These are phyloP conservation scores for Spodoptera frugiperda DNA, from an alignment of 1,140 invertebrate species.

Conservation along the genomic window DNA sequence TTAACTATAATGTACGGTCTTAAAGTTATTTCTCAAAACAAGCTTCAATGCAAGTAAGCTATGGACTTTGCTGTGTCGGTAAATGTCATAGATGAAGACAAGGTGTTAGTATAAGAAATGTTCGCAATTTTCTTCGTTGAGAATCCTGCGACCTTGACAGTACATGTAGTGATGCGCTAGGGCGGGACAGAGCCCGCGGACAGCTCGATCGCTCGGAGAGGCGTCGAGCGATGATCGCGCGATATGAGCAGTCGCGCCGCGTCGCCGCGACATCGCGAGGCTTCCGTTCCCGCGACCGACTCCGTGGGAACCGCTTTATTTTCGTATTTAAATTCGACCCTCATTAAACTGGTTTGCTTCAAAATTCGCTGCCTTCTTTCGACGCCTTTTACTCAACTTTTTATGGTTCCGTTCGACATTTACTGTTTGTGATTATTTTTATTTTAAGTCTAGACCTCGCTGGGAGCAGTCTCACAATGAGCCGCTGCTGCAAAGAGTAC, in stretches of 20 bases:
- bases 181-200: neutral
- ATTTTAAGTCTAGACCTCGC: conserved; percentile 72
- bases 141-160: neutral
- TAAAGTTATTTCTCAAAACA: neutral
- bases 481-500: conserved; percentile 63
- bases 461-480: conserved; percentile 66
- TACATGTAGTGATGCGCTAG: conserved; percentile 10
- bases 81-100: neutral
- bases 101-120: neutral
- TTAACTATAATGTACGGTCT: neutral
- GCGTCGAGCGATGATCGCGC: conserved; percentile 68
- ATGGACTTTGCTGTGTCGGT: too few relatives aligned
- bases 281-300: conserved; percentile 84
- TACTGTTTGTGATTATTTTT: conserved; percentile 79
- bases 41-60: neutral
- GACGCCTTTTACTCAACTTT: conserved; percentile 86
- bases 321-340: conserved; percentile 85
- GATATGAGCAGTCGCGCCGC: conserved; percentile 66
- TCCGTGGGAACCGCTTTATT: conserved; percentile 85
- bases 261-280: conserved; percentile 73
- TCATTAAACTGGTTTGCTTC: conserved; percentile 85
- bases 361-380: conserved; percentile 86
- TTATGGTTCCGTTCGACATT: conserved; percentile 85
- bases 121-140: neutral
- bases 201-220: conserved; percentile 43